A percentile compares a stretch with the other conserved stretches of the same genome.
Evolutionary conservation across 2,888 invertebrate genomes (phyloP).

Genomic region (Drosophila buzzatii): DNA sequence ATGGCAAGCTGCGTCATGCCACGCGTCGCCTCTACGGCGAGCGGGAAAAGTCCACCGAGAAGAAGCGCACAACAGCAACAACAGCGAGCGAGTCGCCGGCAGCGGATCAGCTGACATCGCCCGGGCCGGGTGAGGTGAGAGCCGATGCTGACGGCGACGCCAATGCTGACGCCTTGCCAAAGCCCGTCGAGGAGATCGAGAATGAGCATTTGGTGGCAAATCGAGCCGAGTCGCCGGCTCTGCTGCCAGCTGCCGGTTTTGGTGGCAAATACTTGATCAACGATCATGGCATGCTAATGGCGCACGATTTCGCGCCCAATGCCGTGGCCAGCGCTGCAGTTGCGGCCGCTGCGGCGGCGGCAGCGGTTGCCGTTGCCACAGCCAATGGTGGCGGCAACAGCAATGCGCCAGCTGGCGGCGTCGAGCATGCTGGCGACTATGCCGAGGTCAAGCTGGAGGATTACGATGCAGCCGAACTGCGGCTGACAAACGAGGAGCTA

Average conservation of each 20-base stretch:
- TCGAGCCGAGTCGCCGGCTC: slow-evolving; percentile 57
- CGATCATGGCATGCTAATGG: slow-evolving; percentile 81
- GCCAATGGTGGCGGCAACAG: slow-evolving; percentile 43
- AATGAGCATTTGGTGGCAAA: slow-evolving; percentile 68
- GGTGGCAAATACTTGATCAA: slow-evolving; percentile 78
- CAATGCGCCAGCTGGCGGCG: slow-evolving; percentile 14
- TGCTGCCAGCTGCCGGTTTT: slow-evolving; percentile 64
- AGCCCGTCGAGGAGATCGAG: slow-evolving; percentile 82
- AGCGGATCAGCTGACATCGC: not conserved
- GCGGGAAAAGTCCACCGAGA: slow-evolving; percentile 51
- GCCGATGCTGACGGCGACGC: not conserved
- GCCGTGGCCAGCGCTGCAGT: slow-evolving; percentile 65
- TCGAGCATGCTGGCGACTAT: slow-evolving; percentile 63
- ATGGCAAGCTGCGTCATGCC: slow-evolving; percentile 72
- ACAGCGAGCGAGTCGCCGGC: slow-evolving; percentile 9
- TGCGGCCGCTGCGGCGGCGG: slow-evolving; percentile 58
- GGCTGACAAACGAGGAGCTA: slow-evolving; percentile 82
- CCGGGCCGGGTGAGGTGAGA: not conserved
- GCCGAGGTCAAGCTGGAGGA: slow-evolving; percentile 81
- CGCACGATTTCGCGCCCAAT: slow-evolving; percentile 77
- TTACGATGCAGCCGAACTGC: slow-evolving; percentile 79
- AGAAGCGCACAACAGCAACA: slow-evolving; percentile 26
- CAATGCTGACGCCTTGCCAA: slow-evolving; percentile 51
- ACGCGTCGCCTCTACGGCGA: slow-evolving; percentile 61
- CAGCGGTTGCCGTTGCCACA: slow-evolving; percentile 59